Conservation (phyloP, 2,888 invertebrate genomes). For the Andrena minutula region DNA sequence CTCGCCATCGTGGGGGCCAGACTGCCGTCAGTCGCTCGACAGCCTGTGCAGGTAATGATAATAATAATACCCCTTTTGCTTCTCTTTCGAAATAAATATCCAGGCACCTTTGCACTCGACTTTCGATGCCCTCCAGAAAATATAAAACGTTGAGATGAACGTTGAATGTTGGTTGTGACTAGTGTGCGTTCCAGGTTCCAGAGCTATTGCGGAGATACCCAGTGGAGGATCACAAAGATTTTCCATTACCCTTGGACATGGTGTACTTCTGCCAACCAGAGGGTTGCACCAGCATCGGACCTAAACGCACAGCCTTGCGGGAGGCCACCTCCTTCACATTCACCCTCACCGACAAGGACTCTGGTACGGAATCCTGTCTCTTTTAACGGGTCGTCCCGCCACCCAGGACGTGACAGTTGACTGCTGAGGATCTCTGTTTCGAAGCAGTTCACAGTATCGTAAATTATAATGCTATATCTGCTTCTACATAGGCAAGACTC, state of each 20-base stretch:
- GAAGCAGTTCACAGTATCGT: too few relatives aligned
- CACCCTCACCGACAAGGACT: slow-evolving; percentile 99
- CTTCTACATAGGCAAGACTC: slow-evolving; percentile 89
- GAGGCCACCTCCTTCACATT: slow-evolving; percentile 99
- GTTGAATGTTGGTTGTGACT: background rate
- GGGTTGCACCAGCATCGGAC: slow-evolving; percentile 97
- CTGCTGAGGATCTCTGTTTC: background rate
- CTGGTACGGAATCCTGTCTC: slow-evolving; percentile 87
- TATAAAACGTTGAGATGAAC: too few relatives aligned
- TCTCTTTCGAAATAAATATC: too few relatives aligned
- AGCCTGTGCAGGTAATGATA: slow-evolving; percentile 92
- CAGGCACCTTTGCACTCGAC: too few relatives aligned
- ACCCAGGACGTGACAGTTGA: too few relatives aligned
- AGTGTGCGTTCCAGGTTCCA: slow-evolving; percentile 89
- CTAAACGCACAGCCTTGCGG: slow-evolving; percentile 92
- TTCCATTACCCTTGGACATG: slow-evolving; percentile 98
- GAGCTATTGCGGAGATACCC: slow-evolving; percentile 98
- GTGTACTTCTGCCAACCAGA: slow-evolving; percentile 99
- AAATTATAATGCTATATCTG: background rate
- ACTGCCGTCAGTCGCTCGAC: slow-evolving; percentile 90
- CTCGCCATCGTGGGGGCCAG: slow-evolving; percentile 98
- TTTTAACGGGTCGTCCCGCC: too few relatives aligned
- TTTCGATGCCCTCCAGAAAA: too few relatives aligned
- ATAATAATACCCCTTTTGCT: background rate
- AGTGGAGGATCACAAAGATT: slow-evolving; percentile 97